Percentiles rank a stretch among this genome's conserved stretches.
Evolutionary conservation across 2,797 vertebrate genomes (phyloP).

Genomic region (Typhlichthys subterraneus): DNA sequence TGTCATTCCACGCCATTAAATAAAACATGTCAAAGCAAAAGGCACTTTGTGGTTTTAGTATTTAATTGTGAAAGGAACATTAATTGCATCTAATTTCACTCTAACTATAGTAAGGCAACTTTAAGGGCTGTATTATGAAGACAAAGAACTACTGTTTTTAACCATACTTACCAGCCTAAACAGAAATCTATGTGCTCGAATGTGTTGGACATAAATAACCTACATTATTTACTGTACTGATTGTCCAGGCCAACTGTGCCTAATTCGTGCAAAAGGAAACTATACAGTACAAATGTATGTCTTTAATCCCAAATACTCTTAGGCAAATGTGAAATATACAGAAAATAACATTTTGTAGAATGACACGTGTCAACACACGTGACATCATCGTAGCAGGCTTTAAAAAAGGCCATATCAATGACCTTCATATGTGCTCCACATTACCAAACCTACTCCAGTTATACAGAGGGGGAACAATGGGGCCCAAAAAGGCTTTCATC

Average conservation of each 20-base stretch:
- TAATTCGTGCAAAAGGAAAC: no score
- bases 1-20: slow-evolving; percentile 39
- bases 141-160: slow-evolving; percentile 6
- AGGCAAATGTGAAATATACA: no score
- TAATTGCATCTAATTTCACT: slow-evolving; percentile 17
- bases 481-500: slow-evolving; percentile 25
- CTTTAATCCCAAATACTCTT: no score
- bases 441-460: slow-evolving; percentile 17
- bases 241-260: slow-evolving; percentile 5
- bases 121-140: slow-evolving; percentile 1
- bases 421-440: slow-evolving; percentile 13
- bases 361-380: no score
- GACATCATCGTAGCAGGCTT: background rate
- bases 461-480: slow-evolving; percentile 10
- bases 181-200: no score
- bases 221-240: background rate
- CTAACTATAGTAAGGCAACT: slow-evolving; percentile 7
- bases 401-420: slow-evolving; percentile 4
- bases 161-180: background rate
- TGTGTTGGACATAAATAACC: no score
- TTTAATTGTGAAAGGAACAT: slow-evolving; percentile 20
- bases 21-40: slow-evolving; percentile 31
- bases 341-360: no score
- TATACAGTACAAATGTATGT: no score
- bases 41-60: slow-evolving; percentile 16